These are phyloP conservation scores for Nemotelus nigrinus DNA, from an alignment of 2,888 invertebrate genomes.

Conservation along the genomic window DNA sequence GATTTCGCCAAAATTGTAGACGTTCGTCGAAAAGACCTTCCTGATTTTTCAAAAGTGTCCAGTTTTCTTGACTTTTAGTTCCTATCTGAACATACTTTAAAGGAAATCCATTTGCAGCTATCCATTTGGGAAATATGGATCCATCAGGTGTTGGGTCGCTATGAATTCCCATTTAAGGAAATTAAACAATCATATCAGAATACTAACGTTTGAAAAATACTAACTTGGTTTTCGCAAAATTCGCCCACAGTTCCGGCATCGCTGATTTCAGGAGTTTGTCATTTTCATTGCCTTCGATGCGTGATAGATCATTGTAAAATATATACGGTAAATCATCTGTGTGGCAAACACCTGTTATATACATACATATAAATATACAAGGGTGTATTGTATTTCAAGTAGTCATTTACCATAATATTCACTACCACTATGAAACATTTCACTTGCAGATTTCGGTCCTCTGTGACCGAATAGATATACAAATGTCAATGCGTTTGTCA, in stretches of 20 bases:
- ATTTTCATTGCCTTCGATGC: slow-evolving; percentile 1
- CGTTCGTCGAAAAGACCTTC: slow-evolving; percentile 8
- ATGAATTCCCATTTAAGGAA: no score
- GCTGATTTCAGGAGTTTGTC: slow-evolving; percentile 14
- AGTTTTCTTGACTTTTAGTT: background rate
- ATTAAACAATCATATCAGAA: background rate
- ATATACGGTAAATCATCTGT: slow-evolving; percentile 25
- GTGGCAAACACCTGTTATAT: slow-evolving; percentile 28
- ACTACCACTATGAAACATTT: slow-evolving; percentile 2
- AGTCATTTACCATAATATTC: slow-evolving; percentile 20
- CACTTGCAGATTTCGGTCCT: slow-evolving; percentile 10
- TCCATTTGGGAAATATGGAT: background rate
- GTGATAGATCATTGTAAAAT: slow-evolving; percentile 21
- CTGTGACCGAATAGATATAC: slow-evolving; percentile 22
- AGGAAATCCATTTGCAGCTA: slow-evolving; percentile 5
- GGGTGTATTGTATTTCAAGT: no score
- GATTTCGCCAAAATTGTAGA: slow-evolving; percentile 15
- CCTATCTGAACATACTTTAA: slow-evolving; percentile 4
- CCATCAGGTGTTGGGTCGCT: slow-evolving; percentile 12
- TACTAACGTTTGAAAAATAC: no score
- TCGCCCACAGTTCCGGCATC: slow-evolving; percentile 21
- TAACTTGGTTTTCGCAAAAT: slow-evolving; percentile 32
- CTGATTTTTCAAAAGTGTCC: slow-evolving; percentile 5
- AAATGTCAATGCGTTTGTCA: background rate
- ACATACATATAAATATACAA: background rate